Evolutionary conservation across 2,888 invertebrate species (phyloP).

Genomic region (Schrankia costaestrigalis): DNA sequence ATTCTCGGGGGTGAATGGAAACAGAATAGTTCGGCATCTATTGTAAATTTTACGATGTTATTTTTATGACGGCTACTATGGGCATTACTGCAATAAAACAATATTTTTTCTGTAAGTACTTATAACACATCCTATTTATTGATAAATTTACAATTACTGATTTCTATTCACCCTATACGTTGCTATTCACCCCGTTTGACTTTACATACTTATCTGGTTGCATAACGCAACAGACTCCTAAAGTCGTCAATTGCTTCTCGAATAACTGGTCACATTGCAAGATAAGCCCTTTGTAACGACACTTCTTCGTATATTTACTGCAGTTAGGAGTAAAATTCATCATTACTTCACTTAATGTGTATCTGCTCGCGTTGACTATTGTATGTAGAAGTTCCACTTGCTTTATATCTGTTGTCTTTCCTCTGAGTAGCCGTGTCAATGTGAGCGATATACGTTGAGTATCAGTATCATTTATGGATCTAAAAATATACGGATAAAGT

Average conservation of each 20-base stretch:
- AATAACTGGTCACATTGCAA: slow-evolving; percentile 51
- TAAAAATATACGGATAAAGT: no score
- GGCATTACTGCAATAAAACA: no score
- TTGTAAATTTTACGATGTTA: no score
- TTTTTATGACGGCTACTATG: no score
- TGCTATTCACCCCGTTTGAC: not conserved
- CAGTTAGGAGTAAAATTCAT: slow-evolving; percentile 45
- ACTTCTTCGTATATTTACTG: slow-evolving; percentile 35
- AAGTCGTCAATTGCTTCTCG: slow-evolving; percentile 42
- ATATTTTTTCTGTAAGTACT: no score
- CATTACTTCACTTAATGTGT: slow-evolving; percentile 45
- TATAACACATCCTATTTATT: no score
- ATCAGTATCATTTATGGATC: slow-evolving; percentile 23
- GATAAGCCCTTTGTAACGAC: slow-evolving; percentile 45
- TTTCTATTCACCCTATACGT: not conserved
- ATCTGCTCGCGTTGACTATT: slow-evolving; percentile 36
- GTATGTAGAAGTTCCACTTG: slow-evolving; percentile 42
- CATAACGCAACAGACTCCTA: slow-evolving; percentile 60
- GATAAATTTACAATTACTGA: no score
- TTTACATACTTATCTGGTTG: slow-evolving; percentile 42
- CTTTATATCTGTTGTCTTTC: slow-evolving; percentile 29
- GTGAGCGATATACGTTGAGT: slow-evolving; percentile 32
- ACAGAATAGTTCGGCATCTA: no score
- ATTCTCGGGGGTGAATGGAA: no score
- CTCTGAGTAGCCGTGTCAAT: slow-evolving; percentile 39